Conservation (phyloP, 2,797 vertebrate genomes). For the Silurus lanzhouensis region DNA sequence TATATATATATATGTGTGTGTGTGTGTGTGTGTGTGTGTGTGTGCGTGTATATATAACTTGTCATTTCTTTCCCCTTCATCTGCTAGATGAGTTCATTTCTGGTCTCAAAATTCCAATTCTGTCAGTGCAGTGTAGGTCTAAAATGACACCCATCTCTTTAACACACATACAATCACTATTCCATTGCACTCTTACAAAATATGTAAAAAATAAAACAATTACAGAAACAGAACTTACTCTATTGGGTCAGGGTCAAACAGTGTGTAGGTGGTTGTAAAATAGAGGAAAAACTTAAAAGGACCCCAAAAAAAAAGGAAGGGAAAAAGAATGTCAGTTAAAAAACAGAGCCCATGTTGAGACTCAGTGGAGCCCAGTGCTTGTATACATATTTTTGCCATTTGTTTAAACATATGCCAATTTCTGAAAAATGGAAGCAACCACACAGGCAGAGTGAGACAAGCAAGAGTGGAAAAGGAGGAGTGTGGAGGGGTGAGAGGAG, state of each 20-base stretch:
- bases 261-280: slow-evolving; percentile 5
- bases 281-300: not conserved
- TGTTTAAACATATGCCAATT: slow-evolving; percentile 92
- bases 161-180: not conserved
- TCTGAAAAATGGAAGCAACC: slow-evolving; percentile 87
- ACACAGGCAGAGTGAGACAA: slow-evolving; percentile 73
- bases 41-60: not conserved
- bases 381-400: slow-evolving; percentile 77
- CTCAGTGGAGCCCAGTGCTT: slow-evolving; percentile 57
- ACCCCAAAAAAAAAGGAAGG: slow-evolving; percentile 8
- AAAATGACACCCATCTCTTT: not conserved
- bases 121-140: not conserved
- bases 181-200: not conserved
- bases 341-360: slow-evolving; percentile 46
- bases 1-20: too few species aligned
- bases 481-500: slow-evolving; percentile 37
- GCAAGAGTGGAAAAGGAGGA: not conserved
- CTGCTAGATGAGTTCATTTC: not conserved
- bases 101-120: not conserved
- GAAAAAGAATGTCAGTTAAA: slow-evolving; percentile 36
- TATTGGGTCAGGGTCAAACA: not conserved
- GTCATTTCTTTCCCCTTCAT: not conserved
- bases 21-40: too few species aligned
- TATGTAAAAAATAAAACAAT: not conserved
- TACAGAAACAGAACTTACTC: not conserved